phyloP scores from a whole-genome alignment of 53 echinoderm and acorn worm species.

The Henricia sp. region DNA sequence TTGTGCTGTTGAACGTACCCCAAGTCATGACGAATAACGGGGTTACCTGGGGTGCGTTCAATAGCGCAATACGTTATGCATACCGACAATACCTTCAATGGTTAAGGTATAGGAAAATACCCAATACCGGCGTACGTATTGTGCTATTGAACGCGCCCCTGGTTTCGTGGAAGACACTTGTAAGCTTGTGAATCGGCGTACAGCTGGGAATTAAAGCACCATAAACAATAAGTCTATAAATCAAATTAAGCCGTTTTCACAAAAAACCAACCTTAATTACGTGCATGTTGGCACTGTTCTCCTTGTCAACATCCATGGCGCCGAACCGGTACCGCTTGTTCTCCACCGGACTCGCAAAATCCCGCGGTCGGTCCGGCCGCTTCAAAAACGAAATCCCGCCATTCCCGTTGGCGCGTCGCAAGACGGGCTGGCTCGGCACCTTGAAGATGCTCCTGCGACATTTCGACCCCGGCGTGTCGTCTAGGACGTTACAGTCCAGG shows the following conservation, averaged over 20 bases:
- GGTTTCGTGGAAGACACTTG: no score
- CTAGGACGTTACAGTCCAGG: slow-evolving; percentile 79
- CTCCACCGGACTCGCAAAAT: slow-evolving; percentile 82
- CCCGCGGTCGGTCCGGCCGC: slow-evolving; percentile 82
- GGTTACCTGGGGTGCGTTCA: no score
- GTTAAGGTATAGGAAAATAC: no score
- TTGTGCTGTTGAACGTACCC: no score
- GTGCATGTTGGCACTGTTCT: no score
- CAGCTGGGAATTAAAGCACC: no score
- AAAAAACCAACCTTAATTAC: slow-evolving; percentile 13
- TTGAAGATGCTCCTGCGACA: slow-evolving; percentile 89
- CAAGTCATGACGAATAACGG: no score
- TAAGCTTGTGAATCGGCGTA: no score
- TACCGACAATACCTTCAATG: no score
- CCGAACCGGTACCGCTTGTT: slow-evolving; percentile 83
- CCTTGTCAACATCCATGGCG: slow-evolving; percentile 16
- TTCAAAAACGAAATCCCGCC: slow-evolving; percentile 89
- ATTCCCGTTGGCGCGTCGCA: slow-evolving; percentile 51
- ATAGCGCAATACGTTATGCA: no score
- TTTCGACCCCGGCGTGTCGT: slow-evolving; percentile 76
- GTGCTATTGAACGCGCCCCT: no score
- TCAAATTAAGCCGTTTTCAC: background rate
- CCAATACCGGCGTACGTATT: no score
- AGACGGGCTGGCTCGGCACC: slow-evolving; percentile 85
- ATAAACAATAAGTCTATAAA: background rate